Evolutionary conservation across 2,888 invertebrate genomes (phyloP).

Genomic region (Amaurobius ferox): DNA sequence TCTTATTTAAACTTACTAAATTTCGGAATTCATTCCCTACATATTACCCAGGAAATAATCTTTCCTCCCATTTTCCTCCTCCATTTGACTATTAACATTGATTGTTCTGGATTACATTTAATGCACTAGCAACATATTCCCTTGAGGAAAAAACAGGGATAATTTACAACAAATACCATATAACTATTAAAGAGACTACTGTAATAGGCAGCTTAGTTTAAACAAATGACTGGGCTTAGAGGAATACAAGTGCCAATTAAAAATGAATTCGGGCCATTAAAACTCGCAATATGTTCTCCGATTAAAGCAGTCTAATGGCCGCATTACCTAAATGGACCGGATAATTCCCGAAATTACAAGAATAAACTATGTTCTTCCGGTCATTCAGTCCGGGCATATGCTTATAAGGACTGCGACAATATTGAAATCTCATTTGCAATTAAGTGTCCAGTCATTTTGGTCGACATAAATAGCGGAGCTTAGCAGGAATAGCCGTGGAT

Average conservation of each 20-base stretch:
- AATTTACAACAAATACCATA: not conserved
- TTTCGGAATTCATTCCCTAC: too few species aligned
- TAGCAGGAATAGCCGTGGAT: too few species aligned
- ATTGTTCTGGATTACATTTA: too few species aligned
- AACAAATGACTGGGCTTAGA: not conserved
- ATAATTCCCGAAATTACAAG: conserved; percentile 6
- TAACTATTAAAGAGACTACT: not conserved
- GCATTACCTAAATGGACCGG: not conserved
- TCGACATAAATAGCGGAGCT: too few species aligned
- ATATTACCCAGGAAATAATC: too few species aligned
- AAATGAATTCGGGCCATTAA: not conserved
- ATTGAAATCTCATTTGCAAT: not conserved
- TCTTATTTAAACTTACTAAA: too few species aligned
- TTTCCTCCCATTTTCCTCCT: too few species aligned
- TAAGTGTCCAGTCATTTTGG: not conserved
- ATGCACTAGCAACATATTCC: too few species aligned
- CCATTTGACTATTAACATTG: too few species aligned
- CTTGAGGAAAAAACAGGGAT: not conserved
- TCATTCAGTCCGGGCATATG: not conserved
- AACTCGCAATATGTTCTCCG: not conserved
- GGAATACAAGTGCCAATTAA: not conserved
- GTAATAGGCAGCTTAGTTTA: not conserved
- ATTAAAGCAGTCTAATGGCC: not conserved
- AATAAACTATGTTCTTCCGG: conserved; percentile 3
- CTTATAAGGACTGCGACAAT: not conserved